Percentiles rank a stretch among this genome's conserved stretches.
Conservation (phyloP, 1,140 invertebrate species). For the Cataglyphis hispanica region DNA sequence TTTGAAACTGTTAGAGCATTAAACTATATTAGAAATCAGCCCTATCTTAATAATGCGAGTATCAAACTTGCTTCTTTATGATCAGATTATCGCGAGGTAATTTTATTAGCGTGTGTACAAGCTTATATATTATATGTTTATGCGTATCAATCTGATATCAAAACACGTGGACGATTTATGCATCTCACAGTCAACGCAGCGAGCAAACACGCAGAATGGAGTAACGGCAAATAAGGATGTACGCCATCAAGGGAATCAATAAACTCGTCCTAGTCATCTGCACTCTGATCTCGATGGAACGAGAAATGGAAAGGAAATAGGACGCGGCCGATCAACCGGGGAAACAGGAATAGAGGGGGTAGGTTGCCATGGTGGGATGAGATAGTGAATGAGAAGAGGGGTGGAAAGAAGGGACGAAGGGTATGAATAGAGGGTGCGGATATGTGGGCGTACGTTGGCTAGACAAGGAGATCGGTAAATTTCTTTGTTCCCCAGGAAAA, state of each 20-base stretch:
- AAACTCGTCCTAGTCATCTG: constrained; percentile 10
- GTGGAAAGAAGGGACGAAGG: not conserved
- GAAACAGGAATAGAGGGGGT: not conserved
- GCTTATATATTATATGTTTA: not conserved
- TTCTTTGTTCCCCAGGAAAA: not conserved
- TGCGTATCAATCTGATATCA: not conserved
- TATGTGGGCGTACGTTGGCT: constrained; percentile 15
- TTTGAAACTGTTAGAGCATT: too few relatives aligned
- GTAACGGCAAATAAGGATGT: not conserved
- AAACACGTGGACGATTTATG: not conserved
- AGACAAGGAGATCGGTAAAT: not conserved
- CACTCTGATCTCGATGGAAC: not conserved
- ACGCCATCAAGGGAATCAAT: constrained; percentile 29
- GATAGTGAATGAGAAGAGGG: constrained; percentile 45
- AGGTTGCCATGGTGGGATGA: not conserved
- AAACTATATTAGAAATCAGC: not conserved
- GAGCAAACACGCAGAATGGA: not conserved
- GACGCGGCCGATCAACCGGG: constrained; percentile 20
- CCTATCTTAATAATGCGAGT: not conserved
- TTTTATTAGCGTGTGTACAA: not conserved
- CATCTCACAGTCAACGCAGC: not conserved
- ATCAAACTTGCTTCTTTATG: not conserved
- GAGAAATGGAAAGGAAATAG: constrained; percentile 43
- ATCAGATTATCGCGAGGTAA: not conserved
- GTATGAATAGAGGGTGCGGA: not conserved